phyloP scores from a whole-genome alignment of 1,140 invertebrate species.

The Pseudomyrmex cubaensis region DNA sequence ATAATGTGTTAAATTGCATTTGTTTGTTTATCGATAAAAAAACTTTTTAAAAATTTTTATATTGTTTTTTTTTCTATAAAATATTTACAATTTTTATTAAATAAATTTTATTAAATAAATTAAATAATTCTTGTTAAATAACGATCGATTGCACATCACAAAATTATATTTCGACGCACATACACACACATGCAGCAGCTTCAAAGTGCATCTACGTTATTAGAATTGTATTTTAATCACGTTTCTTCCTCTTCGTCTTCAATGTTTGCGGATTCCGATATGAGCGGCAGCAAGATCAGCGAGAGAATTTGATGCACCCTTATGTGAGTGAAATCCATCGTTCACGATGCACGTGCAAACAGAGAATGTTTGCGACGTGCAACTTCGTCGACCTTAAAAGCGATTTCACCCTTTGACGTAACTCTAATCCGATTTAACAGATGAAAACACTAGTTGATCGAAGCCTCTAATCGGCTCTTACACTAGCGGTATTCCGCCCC shows the following conservation, averaged over 20 bases:
- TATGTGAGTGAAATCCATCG: conserved; percentile 81
- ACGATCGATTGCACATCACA: neutral
- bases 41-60: too few relatives aligned
- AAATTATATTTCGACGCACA: neutral
- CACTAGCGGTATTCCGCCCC: conserved; percentile 63
- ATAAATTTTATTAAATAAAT: too few relatives aligned
- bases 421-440: conserved; percentile 63
- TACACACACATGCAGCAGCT: neutral
- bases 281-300: conserved; percentile 74
- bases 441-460: conserved; percentile 63
- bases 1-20: too few relatives aligned
- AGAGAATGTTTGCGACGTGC: conserved; percentile 67
- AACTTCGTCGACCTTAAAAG: conserved; percentile 81
- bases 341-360: conserved; percentile 67
- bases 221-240: neutral
- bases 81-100: too few relatives aligned
- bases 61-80: too few relatives aligned
- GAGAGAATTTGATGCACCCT: conserved; percentile 76
- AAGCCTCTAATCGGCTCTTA: conserved; percentile 74
- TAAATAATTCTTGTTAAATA: too few relatives aligned
- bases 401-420: neutral
- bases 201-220: too few relatives aligned
- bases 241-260: conserved; percentile 47
- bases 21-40: too few relatives aligned
- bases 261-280: conserved; percentile 37